phyloP scores from a whole-genome alignment of 2,113 vertebrate species.

The Caranx melampygus region DNA sequence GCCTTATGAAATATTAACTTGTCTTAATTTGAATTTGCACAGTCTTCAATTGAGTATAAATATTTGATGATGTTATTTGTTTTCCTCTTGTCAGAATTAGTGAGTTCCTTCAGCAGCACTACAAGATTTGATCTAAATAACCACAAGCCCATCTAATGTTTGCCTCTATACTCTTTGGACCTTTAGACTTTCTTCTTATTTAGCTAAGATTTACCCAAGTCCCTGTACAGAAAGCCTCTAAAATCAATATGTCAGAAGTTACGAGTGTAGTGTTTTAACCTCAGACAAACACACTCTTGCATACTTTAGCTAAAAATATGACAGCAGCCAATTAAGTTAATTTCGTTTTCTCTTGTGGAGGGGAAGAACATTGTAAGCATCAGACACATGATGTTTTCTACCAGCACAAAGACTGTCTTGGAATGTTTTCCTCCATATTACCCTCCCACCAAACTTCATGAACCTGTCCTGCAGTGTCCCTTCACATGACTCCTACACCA shows the following conservation, averaged over 20 bases:
- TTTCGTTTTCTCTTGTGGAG: slow-evolving; percentile 1
- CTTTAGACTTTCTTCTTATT: background rate
- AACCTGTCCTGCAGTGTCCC: background rate
- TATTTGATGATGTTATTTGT: slow-evolving; percentile 50
- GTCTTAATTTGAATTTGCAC: slow-evolving; percentile 43
- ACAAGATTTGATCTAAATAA: background rate
- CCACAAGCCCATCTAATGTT: background rate
- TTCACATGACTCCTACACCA: background rate
- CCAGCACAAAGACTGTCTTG: background rate
- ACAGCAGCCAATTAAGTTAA: background rate
- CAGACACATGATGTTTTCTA: background rate
- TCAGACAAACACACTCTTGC: background rate
- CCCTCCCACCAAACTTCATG: background rate
- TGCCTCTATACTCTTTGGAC: background rate
- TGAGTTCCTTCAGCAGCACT: background rate
- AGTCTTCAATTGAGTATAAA: slow-evolving; percentile 41
- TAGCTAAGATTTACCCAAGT: background rate
- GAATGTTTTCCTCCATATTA: background rate
- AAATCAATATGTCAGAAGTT: background rate
- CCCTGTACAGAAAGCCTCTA: too few relatives aligned
- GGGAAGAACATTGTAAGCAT: background rate
- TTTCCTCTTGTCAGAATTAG: slow-evolving; percentile 29
- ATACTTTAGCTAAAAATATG: background rate
- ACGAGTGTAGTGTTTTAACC: background rate
- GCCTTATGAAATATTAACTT: slow-evolving; percentile 47